Evolutionary conservation across 2,113 vertebrate genomes (phyloP).

Genomic region (Neopipo cinnamomea): DNA sequence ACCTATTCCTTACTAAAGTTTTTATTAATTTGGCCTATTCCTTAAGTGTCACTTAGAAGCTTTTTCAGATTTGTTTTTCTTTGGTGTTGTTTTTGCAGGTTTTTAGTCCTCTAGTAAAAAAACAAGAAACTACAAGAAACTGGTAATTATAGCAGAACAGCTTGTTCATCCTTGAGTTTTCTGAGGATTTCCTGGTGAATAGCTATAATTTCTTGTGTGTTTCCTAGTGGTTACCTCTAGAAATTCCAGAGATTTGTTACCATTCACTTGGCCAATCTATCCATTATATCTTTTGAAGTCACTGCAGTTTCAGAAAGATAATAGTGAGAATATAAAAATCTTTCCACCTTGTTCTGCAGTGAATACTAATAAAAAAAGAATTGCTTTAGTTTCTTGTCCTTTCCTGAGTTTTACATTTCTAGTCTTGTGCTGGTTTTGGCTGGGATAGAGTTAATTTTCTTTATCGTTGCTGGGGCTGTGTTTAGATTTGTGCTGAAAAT

Average conservation of each 20-base stretch:
- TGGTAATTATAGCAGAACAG: neutral
- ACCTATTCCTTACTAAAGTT: neutral
- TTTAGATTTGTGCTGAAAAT: neutral
- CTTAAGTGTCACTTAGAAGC: neutral
- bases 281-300: neutral
- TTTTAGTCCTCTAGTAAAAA: neutral
- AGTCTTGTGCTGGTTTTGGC: neutral
- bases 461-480: accelerated
- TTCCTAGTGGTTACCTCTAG: neutral
- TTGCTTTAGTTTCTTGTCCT: neutral
- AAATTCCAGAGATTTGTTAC: neutral
- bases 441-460: neutral
- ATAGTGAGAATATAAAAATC: neutral
- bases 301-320: neutral
- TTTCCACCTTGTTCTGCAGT: neutral
- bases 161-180: neutral
- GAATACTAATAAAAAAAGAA: neutral
- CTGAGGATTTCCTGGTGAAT: neutral
- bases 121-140: neutral
- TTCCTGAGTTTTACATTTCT: neutral
- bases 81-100: neutral
- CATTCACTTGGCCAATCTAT: neutral
- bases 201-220: neutral
- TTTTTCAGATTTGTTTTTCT: neutral
- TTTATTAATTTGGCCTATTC: neutral